These are phyloP conservation scores for Hypena proboscidalis DNA, from an alignment of 2,888 invertebrate species.

Conservation along the genomic window DNA sequence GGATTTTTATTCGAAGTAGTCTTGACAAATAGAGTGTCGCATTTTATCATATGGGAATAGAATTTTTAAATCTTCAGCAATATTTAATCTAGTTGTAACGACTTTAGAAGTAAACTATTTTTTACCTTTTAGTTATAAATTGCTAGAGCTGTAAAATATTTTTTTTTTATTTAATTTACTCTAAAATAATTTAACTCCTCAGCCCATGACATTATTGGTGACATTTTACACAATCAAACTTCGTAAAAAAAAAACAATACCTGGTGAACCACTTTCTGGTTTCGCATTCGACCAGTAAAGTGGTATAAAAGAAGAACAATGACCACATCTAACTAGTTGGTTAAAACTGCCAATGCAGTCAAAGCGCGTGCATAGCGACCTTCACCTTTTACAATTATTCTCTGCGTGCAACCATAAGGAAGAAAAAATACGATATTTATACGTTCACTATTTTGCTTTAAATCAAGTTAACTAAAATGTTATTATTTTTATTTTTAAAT, in stretches of 20 bases:
- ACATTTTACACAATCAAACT: background rate
- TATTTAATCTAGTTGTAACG: too few species aligned
- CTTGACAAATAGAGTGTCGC: too few species aligned
- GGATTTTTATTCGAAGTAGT: too few species aligned
- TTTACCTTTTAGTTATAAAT: too few species aligned
- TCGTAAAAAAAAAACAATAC: background rate
- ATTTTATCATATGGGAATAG: too few species aligned
- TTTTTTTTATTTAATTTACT: too few species aligned
- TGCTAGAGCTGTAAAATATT: too few species aligned
- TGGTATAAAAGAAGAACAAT: slow-evolving; percentile 20
- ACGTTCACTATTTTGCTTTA: slow-evolving; percentile 40
- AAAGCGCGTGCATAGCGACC: slow-evolving; percentile 30
- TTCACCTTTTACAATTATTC: slow-evolving; percentile 42
- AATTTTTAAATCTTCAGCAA: too few species aligned
- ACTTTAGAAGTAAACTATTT: too few species aligned
- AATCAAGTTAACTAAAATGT: slow-evolving; percentile 34
- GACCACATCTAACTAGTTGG: slow-evolving; percentile 17
- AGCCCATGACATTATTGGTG: too few species aligned
- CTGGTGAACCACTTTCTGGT: background rate
- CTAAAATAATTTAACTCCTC: too few species aligned
- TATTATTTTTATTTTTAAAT: slow-evolving; percentile 34
- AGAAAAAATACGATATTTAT: slow-evolving; percentile 36
- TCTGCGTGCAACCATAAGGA: slow-evolving; percentile 39
- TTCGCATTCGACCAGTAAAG: background rate
- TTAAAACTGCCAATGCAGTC: slow-evolving; percentile 24